These are phyloP conservation scores for Loris lydekkerianus DNA, from an alignment of 2,797 vertebrate genomes.

Conservation along the genomic window DNA sequence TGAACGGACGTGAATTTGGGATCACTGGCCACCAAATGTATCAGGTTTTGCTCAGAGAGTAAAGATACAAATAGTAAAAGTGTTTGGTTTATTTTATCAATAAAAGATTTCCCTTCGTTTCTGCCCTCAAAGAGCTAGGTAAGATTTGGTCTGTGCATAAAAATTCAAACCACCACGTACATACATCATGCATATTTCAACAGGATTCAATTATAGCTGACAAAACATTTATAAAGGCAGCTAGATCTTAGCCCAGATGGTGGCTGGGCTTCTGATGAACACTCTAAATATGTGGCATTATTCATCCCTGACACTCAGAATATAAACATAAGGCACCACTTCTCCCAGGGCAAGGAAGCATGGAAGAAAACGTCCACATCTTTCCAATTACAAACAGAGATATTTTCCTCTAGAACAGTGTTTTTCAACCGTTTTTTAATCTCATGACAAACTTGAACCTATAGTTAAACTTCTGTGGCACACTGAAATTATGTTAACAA, in stretches of 20 bases:
- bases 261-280: slow-evolving; percentile 70
- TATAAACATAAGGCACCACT: slow-evolving; percentile 63
- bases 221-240: slow-evolving; percentile 69
- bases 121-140: slow-evolving; percentile 22
- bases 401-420: neutral
- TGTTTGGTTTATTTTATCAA: neutral
- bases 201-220: slow-evolving; percentile 71
- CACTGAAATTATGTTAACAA: no score
- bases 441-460: no score
- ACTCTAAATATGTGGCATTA: slow-evolving; percentile 57
- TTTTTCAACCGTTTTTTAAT: no score
- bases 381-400: neutral
- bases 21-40: neutral
- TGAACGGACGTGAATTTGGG: neutral
- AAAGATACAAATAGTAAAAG: neutral
- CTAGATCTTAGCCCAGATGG: slow-evolving; percentile 71
- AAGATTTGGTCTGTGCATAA: neutral
- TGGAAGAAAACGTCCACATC: slow-evolving; percentile 1
- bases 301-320: slow-evolving; percentile 67
- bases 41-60: neutral
- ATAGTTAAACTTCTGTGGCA: no score
- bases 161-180: neutral
- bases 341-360: neutral
- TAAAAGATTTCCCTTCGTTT: neutral
- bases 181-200: slow-evolving; percentile 73